A percentile compares a stretch with the other conserved stretches of the same genome.
phyloP scores from a whole-genome alignment of 2,888 invertebrate species.

The Dione vanillae region DNA sequence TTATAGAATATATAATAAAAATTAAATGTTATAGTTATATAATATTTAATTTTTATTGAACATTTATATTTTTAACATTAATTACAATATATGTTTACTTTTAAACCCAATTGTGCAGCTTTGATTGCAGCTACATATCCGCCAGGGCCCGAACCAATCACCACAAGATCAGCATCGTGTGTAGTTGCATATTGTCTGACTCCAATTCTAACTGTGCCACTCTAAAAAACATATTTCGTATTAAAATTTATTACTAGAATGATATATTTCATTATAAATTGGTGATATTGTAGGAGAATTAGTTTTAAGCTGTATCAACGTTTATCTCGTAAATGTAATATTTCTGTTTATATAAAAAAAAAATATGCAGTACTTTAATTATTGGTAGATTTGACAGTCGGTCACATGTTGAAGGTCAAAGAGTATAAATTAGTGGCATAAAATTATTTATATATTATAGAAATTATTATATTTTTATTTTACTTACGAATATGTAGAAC shows the following conservation, averaged over 20 bases:
- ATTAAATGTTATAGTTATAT: no score
- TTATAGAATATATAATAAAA: no score
- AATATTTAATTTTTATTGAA: no score
- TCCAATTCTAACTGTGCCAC: slow-evolving; percentile 63
- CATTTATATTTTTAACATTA: no score
- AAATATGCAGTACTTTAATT: not conserved
- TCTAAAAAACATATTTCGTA: slow-evolving; percentile 55
- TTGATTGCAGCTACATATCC: slow-evolving; percentile 99
- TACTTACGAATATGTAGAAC: not conserved
- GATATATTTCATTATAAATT: not conserved
- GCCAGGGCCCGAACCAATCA: slow-evolving; percentile 99
- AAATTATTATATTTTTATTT: not conserved
- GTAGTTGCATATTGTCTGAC: slow-evolving; percentile 87
- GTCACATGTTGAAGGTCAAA: slow-evolving; percentile 80
- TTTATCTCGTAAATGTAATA: not conserved
- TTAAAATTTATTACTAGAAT: not conserved
- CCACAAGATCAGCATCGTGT: slow-evolving; percentile 96
- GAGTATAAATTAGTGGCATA: slow-evolving; percentile 35
- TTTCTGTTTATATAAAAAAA: not conserved
- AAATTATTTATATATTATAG: slow-evolving; percentile 1
- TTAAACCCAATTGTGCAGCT: slow-evolving; percentile 98
- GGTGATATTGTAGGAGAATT: not conserved
- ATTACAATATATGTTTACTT: slow-evolving; percentile 80
- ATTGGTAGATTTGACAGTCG: slow-evolving; percentile 52
- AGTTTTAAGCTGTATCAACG: not conserved